Evolutionary conservation across 2,797 vertebrate species (phyloP), one percentile per base, ranked within the genome.

Genomic region (Acestrorhynchus altus): DNA sequence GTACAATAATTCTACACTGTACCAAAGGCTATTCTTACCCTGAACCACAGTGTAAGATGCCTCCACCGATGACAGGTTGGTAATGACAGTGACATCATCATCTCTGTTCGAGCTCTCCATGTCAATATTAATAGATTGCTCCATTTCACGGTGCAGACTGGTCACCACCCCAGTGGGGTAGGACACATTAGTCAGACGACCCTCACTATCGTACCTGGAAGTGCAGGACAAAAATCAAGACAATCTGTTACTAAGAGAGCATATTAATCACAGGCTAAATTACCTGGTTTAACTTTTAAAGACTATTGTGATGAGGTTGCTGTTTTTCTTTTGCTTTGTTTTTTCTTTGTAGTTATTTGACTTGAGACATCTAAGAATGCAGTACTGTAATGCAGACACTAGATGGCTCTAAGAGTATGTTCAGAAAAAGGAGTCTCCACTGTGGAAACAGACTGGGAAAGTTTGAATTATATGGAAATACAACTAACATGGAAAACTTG

Each of bases 11-110:
- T 22, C 20, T 52, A 8, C 5, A 20, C 6, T 52, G 9, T 26
- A 13, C 6, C 31, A 8, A 9, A 12, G 15, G 24, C 12, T 26
- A 9, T 59, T 49, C 22, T 42, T 76, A 96, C 95, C 95, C 94
- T 96, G 95, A 78, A 96, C 94, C 77, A 96, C 94, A n/a, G 94
- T 96, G 82, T 96, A 96, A 35, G 95, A 96, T 31, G 95, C 94
- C 86, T 96, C 95, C 77, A 95, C 95, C 1, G 95, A 96, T 46
- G 95, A 96, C 11, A 96, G 92, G 87, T 96, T 96, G 86, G 95
- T 96, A 84, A 95, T 93, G 81, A 96, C 93, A 2, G 95, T 96
- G 88, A 96, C 93, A 16, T 96, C 95, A 9, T 96, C 95, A 66
- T 96, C 95, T 64, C 95, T 91, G 88, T 95, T 95, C 82, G 95